A percentile compares a stretch with the other conserved stretches of the same genome.
These are phyloP conservation scores for Drosophila leonis DNA, from an alignment of 2,888 invertebrate genomes.

Conservation along the genomic window DNA sequence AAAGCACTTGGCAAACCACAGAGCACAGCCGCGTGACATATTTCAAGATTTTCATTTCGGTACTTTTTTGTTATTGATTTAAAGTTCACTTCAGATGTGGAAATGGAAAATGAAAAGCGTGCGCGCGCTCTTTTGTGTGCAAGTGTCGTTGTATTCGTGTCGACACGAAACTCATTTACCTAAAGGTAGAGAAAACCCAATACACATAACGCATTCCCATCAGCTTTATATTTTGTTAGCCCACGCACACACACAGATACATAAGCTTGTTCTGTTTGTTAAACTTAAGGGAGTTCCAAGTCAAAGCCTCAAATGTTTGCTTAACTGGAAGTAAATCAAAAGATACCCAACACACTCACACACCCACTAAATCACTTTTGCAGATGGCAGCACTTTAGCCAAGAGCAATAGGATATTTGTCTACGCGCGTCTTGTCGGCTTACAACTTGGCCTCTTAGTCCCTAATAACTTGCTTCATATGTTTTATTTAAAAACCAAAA, in stretches of 20 bases:
- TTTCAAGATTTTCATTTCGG: constrained; percentile 60
- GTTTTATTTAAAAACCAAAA: neutral
- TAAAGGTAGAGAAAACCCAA: constrained; percentile 45
- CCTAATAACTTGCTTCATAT: neutral
- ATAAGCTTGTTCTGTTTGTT: constrained; percentile 12
- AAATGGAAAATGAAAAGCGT: constrained; percentile 37
- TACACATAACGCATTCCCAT: constrained; percentile 33
- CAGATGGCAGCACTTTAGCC: constrained; percentile 37
- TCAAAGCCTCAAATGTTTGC: constrained; percentile 54
- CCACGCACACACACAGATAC: constrained; percentile 6
- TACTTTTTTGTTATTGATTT: constrained; percentile 68
- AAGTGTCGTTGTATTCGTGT: constrained; percentile 51
- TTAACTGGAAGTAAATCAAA: constrained; percentile 55
- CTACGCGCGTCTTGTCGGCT: constrained; percentile 14
- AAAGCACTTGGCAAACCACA: constrained; percentile 69
- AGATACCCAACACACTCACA: constrained; percentile 26
- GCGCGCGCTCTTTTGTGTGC: constrained; percentile 37
- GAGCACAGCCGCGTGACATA: constrained; percentile 46
- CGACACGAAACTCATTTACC: constrained; percentile 69
- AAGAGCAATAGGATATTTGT: constrained; percentile 36
- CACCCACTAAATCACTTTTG: constrained; percentile 15
- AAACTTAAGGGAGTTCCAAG: constrained; percentile 31
- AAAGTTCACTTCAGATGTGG: constrained; percentile 63
- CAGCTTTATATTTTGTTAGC: constrained; percentile 43
- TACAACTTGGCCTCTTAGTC: neutral